These are phyloP conservation scores for Dendroctonus ponderosae DNA, from an alignment of 1,140 invertebrate species.

Conservation along the genomic window DNA sequence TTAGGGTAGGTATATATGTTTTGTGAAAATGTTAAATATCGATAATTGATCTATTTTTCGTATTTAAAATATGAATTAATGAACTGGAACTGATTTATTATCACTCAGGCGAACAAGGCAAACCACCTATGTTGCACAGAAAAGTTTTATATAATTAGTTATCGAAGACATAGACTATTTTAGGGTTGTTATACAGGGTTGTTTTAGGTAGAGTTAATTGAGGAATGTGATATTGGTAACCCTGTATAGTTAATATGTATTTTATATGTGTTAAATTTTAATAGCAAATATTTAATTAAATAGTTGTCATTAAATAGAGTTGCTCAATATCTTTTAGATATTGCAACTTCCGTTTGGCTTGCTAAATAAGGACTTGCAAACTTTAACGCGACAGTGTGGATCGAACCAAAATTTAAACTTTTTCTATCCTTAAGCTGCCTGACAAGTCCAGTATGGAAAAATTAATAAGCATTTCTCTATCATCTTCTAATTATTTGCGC, in stretches of 20 bases:
- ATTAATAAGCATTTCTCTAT: too few relatives aligned
- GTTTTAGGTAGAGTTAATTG: not conserved
- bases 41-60: conserved; percentile 1
- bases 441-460: too few relatives aligned
- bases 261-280: conserved; percentile 1
- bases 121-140: not conserved
- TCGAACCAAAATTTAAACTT: not conserved
- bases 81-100: not conserved
- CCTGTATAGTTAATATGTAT: conserved; percentile 18
- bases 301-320: not conserved
- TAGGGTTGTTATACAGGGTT: conserved; percentile 20
- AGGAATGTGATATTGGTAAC: conserved; percentile 16
- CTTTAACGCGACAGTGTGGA: not conserved
- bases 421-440: not conserved
- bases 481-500: too few relatives aligned
- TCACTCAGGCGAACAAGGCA: not conserved
- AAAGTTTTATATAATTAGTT: conserved; percentile 1
- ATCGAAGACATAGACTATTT: conserved; percentile 1
- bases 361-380: not conserved
- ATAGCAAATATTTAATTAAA: conserved; percentile 6
- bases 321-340: not conserved
- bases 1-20: too few relatives aligned
- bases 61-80: conserved; percentile 7
- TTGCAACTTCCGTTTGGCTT: not conserved
- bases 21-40: too few relatives aligned